Conservation (phyloP, 2,797 vertebrate genomes). For the Gallinago solitaria region DNA sequence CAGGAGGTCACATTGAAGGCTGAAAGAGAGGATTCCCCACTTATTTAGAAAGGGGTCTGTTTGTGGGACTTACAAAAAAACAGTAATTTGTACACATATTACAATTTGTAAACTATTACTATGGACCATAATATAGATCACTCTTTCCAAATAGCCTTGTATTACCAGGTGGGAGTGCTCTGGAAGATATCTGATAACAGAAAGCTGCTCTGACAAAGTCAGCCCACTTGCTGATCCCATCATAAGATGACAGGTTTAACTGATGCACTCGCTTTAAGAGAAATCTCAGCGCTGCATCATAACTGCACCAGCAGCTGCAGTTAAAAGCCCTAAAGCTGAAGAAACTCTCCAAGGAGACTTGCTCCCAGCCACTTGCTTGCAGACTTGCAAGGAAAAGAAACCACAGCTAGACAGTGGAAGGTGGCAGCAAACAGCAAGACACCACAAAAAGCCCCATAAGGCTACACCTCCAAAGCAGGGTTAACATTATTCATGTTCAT, state of each 20-base stretch:
- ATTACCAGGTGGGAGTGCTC: not conserved
- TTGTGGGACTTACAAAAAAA: not conserved
- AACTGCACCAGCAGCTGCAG: not conserved
- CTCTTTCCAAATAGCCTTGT: not conserved
- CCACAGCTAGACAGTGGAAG: conserved; percentile 1
- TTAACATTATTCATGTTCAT: conserved; percentile 15
- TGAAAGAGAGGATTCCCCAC: not conserved
- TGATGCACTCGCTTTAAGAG: not conserved
- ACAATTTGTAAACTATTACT: not conserved
- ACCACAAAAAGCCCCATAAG: not conserved
- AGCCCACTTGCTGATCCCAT: not conserved
- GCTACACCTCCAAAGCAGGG: not conserved
- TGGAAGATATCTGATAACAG: not conserved
- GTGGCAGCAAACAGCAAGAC: not conserved
- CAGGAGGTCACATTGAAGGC: not conserved
- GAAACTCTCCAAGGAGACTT: not conserved
- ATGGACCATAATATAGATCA: not conserved
- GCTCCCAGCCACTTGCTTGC: not conserved
- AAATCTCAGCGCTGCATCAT: not conserved
- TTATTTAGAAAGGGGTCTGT: not conserved
- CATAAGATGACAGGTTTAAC: not conserved
- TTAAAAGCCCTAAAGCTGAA: not conserved
- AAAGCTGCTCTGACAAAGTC: not conserved
- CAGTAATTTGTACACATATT: not conserved
- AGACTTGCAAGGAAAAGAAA: not conserved